Conservation (phyloP, 2,113 vertebrate genomes). For the Girardinichthys multiradiatus region DNA sequence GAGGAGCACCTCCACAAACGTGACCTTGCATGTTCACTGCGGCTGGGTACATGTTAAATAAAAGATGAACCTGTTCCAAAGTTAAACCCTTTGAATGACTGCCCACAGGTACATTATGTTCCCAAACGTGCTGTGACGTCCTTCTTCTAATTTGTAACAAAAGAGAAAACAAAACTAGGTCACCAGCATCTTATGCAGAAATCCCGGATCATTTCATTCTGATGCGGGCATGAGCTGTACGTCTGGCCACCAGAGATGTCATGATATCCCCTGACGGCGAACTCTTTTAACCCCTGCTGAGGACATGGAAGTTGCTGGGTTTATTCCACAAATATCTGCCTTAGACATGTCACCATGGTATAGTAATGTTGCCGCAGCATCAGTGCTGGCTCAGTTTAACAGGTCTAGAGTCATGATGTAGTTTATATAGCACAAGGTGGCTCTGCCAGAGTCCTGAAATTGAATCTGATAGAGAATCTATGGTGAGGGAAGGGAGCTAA, state of each 20-base stretch:
- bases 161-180: slow-evolving; percentile 76
- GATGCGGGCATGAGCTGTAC: slow-evolving; percentile 74
- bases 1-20: slow-evolving; percentile 38
- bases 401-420: background rate
- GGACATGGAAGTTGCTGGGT: slow-evolving; percentile 60
- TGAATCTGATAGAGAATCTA: too few species aligned
- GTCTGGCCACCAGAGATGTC: slow-evolving; percentile 74
- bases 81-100: slow-evolving; percentile 74
- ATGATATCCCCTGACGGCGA: slow-evolving; percentile 72
- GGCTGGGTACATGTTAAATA: slow-evolving; percentile 72
- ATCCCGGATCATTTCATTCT: slow-evolving; percentile 79
- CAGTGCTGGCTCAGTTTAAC: too few species aligned
- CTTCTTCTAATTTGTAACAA: slow-evolving; percentile 59
- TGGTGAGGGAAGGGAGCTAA: too few species aligned
- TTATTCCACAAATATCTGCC: slow-evolving; percentile 38
- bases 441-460: too few species aligned
- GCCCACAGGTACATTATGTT: slow-evolving; percentile 64
- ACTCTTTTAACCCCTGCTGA: slow-evolving; percentile 75
- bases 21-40: slow-evolving; percentile 48
- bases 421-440: background rate
- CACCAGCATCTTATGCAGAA: slow-evolving; percentile 82
- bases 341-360: slow-evolving; percentile 41
- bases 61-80: slow-evolving; percentile 79
- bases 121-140: slow-evolving; percentile 63
- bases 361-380: slow-evolving; percentile 1